Percentiles rank a stretch among this genome's conserved stretches.
phyloP scores from a whole-genome alignment of 2,113 vertebrate genomes.

The Atrichornis clamosus region DNA sequence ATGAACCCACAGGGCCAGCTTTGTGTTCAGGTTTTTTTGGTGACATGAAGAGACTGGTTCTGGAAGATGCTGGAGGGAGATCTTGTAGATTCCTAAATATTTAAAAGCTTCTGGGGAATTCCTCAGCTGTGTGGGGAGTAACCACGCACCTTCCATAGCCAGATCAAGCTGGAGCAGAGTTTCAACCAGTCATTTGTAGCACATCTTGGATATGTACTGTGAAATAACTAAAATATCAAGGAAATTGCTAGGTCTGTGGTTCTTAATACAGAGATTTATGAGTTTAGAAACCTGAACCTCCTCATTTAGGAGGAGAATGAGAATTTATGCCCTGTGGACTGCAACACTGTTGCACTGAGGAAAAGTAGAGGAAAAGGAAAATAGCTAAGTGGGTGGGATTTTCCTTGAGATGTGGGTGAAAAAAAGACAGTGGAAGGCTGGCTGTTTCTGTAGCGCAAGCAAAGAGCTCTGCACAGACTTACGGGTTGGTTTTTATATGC shows the following conservation, averaged over 20 bases:
- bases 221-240: background rate
- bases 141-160: background rate
- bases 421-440: background rate
- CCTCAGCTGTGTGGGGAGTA: background rate
- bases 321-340: background rate
- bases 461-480: background rate
- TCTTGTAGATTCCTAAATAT: background rate
- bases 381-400: constrained; percentile 6
- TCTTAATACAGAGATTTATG: background rate
- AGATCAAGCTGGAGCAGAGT: background rate
- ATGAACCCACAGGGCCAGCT: background rate
- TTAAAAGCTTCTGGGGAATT: background rate
- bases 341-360: background rate
- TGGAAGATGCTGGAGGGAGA: background rate
- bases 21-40: background rate
- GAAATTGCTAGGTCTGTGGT: background rate
- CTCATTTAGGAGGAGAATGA: background rate
- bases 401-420: background rate
- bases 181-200: background rate
- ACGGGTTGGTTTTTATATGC: background rate
- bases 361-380: background rate
- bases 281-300: background rate
- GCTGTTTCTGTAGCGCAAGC: background rate
- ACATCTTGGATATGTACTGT: background rate
- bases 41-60: background rate